These are phyloP conservation scores for Harmothoe impar DNA, from an alignment of 2,888 invertebrate genomes.

Conservation along the genomic window DNA sequence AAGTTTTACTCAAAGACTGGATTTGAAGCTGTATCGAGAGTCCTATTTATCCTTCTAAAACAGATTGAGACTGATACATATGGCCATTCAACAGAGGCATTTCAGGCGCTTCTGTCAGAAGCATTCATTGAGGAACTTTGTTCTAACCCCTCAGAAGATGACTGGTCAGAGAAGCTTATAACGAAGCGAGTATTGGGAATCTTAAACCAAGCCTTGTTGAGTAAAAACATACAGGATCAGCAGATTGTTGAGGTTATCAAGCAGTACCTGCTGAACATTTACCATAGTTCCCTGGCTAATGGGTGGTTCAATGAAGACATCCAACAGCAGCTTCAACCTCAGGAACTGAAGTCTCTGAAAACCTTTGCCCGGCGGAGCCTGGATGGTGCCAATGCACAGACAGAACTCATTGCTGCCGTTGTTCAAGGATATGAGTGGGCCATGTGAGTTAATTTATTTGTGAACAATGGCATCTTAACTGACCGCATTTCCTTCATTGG, in stretches of 20 bases:
- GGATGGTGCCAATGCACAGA: neutral
- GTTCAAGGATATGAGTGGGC: neutral
- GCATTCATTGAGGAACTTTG: neutral
- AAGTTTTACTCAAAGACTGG: neutral
- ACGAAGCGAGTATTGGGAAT: neutral
- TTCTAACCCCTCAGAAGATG: neutral
- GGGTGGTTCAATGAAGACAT: conserved; percentile 44
- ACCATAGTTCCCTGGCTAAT: neutral
- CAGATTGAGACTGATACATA: neutral
- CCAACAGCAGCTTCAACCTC: neutral
- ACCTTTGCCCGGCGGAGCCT: neutral
- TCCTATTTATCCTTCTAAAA: neutral
- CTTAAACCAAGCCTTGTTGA: neutral
- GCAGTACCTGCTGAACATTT: neutral
- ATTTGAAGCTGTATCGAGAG: neutral
- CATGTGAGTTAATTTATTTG: neutral
- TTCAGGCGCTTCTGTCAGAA: neutral
- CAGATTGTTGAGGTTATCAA: neutral
- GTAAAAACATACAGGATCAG: neutral
- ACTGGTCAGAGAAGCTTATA: conserved; percentile 6
- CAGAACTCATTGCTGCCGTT: neutral
- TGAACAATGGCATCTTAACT: too few relatives aligned
- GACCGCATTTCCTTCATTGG: too few relatives aligned
- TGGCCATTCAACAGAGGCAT: neutral
- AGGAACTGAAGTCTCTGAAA: neutral